phyloP scores from a whole-genome alignment of 1,140 invertebrate species.

The Probaryconus sp. region DNA sequence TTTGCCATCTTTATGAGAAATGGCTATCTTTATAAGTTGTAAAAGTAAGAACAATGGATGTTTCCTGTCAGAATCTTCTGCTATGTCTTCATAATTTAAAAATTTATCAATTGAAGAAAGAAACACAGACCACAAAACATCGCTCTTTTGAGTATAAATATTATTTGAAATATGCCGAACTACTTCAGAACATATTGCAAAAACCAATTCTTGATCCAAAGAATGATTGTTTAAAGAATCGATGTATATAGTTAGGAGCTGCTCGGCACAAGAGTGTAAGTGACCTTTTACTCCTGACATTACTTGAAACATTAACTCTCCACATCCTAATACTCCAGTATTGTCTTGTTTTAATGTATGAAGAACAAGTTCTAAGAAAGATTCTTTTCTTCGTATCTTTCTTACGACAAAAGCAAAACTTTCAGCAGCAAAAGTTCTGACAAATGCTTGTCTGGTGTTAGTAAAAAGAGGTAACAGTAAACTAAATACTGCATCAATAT shows the following conservation, averaged over 20 bases:
- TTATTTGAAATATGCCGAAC: constrained; percentile 80
- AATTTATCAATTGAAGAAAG: constrained; percentile 66
- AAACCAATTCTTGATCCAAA: constrained; percentile 80
- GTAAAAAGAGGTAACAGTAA: constrained; percentile 86
- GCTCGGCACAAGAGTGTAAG: constrained; percentile 88
- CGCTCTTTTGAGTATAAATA: constrained; percentile 81
- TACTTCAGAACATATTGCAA: constrained; percentile 82
- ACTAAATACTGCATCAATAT: constrained; percentile 86
- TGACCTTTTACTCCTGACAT: constrained; percentile 87
- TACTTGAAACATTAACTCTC: constrained; percentile 91
- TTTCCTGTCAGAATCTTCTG: constrained; percentile 30
- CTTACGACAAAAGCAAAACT: constrained; percentile 95
- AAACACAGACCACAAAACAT: constrained; percentile 80
- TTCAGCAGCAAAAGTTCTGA: constrained; percentile 95
- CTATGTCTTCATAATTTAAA: constrained; percentile 26
- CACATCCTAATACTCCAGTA: constrained; percentile 85
- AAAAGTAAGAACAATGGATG: constrained; percentile 76
- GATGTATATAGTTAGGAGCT: constrained; percentile 82
- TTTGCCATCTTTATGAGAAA: constrained; percentile 82
- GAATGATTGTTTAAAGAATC: constrained; percentile 79
- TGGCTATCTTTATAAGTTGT: constrained; percentile 80
- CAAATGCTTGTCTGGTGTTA: constrained; percentile 85
- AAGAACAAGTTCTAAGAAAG: constrained; percentile 86
- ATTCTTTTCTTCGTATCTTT: constrained; percentile 90
- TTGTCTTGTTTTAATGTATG: constrained; percentile 82